Base-by-base conservation (phyloP, 2,888 invertebrate species). In the Scaptomyza reducta region DNA sequence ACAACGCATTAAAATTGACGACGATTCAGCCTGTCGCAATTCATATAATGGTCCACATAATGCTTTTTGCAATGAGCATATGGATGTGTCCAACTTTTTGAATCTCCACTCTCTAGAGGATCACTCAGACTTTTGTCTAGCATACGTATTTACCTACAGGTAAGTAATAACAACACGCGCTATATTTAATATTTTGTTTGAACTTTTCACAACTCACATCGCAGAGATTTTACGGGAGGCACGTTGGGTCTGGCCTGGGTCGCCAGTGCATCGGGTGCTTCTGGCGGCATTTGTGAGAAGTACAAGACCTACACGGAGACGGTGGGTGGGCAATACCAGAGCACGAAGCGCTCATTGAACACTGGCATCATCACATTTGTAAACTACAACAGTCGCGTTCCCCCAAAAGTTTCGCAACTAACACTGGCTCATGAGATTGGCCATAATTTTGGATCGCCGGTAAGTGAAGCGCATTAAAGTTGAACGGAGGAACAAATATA, bases 191-290 rank as follows among this genome's bases (percentile, higher is more conserved):
- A 27, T 9, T 6, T 6, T 5, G 1, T 14, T 7, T 6, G 0
- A 14, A 46, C n/a, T 18, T 6, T 16, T 18, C 5, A 4, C n/a
- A 13, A 6, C 0, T 46, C 1, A 1, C 1, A n/a, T 18, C 58
- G 22, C 74, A 94, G 98, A 88, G 99, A 99, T 92, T 99, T 99
- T 91, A 98, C 98, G 18, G 98, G 98, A 9, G 99, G 99, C 66
- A 99, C 99, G 16, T 93, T 99, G 42, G 99, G 99, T 22, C 93
- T 99, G 47, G 99, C 99, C 5, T 99, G 99, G 99, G 99, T 99
- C 25, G 99, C 99, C 29, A 97, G 98, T 71, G 98, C 98, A 0
- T 97, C 97, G 64, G 99, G 98, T 64, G 98, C 99, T 3, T 98
- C 98, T 6, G 99, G 99, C 53, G 99, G 99, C 54, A 98, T 99